Evolutionary conservation across 2,797 vertebrate genomes (phyloP), one percentile per base, ranked within the genome.

Genomic region (Iguana delicatissima): DNA sequence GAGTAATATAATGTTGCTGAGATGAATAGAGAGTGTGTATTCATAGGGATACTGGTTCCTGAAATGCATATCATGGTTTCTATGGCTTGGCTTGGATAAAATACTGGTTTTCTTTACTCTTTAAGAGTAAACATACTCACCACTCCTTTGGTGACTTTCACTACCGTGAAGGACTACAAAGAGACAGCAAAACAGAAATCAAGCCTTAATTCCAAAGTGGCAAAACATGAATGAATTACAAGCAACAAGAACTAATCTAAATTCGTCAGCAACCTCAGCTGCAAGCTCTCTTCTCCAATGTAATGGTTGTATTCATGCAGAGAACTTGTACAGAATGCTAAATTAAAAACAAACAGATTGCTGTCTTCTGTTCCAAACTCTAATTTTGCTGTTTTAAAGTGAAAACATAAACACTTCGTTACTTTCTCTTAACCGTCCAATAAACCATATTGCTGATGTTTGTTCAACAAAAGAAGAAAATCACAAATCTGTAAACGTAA

Each of bases 291-390:
- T 20, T 22, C 32, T 80, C 84, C 80, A 57, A 42, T 8, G 42
- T 73, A 10, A 14, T 24, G 9, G 24, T 77, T 14, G 1, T 1
- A 62, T 42, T 52, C 38, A 18, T 84, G 55, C 24, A 82, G 20
- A 42, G 46, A 38, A 89, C 8, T 20, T 8, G 2, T 35, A 32
- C 13, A 10, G 90, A 93, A 5, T 62, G 46, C 42, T 12, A 22
- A 3, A 12, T 69, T 1, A 69, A 72, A 69, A 52, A 24, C 0
- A 0, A 77, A 24, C 29, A 13, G 0, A 0, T 2, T 0, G 0
- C 35, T 7, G 10, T 0, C 0, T 2, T 74, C 0, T 42, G 32
- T 86, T 38, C n/a, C 3, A 32, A 72, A 5, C 0, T 8, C 83
- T 29, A 86, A 35, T 35, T 52, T 88, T 80, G 52, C 62, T 38